Conservation (phyloP, 2,113 vertebrate species). For the Gavialis gangeticus region DNA sequence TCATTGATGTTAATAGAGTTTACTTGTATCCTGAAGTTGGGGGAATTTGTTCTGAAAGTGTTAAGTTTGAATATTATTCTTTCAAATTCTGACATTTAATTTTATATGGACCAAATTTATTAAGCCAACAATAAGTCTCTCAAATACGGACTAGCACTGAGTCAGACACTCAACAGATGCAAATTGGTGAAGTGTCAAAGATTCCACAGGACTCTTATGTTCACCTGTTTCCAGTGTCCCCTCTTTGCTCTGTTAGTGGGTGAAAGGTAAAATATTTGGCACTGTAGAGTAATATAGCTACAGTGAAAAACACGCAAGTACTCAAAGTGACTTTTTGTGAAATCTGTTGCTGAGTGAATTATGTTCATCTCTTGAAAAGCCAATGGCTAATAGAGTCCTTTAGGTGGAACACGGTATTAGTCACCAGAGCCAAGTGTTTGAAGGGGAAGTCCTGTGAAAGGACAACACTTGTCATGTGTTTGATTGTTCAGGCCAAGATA, state of each 20-base stretch:
- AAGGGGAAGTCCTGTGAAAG: neutral
- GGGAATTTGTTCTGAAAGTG: neutral
- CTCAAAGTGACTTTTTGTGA: neutral
- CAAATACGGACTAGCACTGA: neutral
- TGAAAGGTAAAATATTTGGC: neutral
- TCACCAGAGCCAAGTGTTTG: neutral
- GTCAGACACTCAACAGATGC: neutral
- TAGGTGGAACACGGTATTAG: neutral
- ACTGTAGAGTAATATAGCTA: neutral
- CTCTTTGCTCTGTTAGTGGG: neutral
- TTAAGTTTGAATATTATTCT: neutral
- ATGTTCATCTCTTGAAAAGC: neutral
- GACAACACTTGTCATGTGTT: rapidly evolving
- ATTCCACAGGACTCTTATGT: rapidly evolving
- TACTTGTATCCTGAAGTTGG: neutral
- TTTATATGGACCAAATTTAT: neutral
- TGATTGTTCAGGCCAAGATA: neutral
- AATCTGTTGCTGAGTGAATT: neutral
- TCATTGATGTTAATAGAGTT: neutral
- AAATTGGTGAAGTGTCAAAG: neutral
- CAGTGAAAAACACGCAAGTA: neutral
- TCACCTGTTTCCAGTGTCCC: neutral
- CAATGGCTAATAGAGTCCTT: neutral
- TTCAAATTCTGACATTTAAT: neutral
- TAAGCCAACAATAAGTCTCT: neutral